phyloP scores from a whole-genome alignment of 1,140 invertebrate genomes.

The Leguminivora glycinivorella region DNA sequence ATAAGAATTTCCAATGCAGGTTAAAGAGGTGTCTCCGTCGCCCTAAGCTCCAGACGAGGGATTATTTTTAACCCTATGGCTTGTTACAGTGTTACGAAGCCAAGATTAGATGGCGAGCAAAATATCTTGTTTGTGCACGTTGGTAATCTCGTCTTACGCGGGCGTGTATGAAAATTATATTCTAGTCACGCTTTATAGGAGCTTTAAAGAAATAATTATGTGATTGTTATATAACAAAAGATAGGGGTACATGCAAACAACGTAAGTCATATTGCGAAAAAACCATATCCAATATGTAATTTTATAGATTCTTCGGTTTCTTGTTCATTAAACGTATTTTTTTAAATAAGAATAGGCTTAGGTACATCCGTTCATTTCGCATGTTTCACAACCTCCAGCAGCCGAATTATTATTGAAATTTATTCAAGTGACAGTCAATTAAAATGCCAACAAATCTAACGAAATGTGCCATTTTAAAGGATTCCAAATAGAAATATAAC shows the following conservation, averaged over 20 bases:
- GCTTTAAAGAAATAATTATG: background rate
- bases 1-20: conserved; percentile 25
- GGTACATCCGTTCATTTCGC: too few relatives aligned
- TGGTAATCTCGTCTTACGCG: background rate
- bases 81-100: conserved; percentile 44
- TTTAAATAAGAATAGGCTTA: too few relatives aligned
- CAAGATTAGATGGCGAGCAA: conserved; percentile 39
- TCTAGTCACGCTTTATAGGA: background rate
- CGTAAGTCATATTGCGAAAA: background rate
- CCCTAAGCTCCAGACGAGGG: conserved; percentile 53
- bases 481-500: background rate
- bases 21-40: conserved; percentile 53
- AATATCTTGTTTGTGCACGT: conserved; percentile 4
- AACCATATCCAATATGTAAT: background rate
- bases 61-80: conserved; percentile 63
- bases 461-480: too few relatives aligned
- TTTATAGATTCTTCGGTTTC: background rate
- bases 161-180: background rate
- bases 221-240: background rate
- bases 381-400: too few relatives aligned
- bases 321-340: too few relatives aligned
- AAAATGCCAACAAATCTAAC: too few relatives aligned
- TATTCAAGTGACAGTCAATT: too few relatives aligned
- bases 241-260: background rate
- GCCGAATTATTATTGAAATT: too few relatives aligned